Evolutionary conservation across 2,888 invertebrate genomes (phyloP).

Genomic region (Leptinotarsa haldemani): DNA sequence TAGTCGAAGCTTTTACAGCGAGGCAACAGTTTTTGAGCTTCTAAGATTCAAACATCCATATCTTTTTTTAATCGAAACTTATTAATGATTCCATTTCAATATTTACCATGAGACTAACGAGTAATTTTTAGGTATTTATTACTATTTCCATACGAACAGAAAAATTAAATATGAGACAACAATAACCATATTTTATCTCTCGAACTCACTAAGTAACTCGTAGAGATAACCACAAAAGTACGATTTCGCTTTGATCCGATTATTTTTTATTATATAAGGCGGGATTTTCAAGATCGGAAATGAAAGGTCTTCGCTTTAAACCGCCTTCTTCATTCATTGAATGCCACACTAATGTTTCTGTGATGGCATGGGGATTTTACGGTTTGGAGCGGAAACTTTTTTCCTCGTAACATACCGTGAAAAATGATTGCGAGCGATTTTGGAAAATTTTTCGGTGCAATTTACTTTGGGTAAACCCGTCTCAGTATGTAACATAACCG

Average conservation of each 20-base stretch:
- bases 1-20: no score
- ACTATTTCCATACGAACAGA: no score
- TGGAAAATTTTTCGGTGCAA: constrained; percentile 1
- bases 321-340: background rate
- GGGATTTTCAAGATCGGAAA: background rate
- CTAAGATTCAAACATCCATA: no score
- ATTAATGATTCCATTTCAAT: no score
- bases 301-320: background rate
- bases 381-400: background rate
- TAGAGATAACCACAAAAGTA: background rate
- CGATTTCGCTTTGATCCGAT: background rate
- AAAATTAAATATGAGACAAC: background rate
- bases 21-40: no score
- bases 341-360: background rate
- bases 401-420: constrained; percentile 3
- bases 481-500: constrained; percentile 1
- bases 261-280: background rate
- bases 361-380: constrained; percentile 12
- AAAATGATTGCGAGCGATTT: background rate
- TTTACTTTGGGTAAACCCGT: constrained; percentile 8
- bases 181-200: background rate
- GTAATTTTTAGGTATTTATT: no score
- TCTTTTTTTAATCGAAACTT: no score
- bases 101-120: no score
- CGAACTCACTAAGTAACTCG: background rate